phyloP scores from a whole-genome alignment of 2,797 vertebrate genomes.

The Sebastes steindachneri region DNA sequence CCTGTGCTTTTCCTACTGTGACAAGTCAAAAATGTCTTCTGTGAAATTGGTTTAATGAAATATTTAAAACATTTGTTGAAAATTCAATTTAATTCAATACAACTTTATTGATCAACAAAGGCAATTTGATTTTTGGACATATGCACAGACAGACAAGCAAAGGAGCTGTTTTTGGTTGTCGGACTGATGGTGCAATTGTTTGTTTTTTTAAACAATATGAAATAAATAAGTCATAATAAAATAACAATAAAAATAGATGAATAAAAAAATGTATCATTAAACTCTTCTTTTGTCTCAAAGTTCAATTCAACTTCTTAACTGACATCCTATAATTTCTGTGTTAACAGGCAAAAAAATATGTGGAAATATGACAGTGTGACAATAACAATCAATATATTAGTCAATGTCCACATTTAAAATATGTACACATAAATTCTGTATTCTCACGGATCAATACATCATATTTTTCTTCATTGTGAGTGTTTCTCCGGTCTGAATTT shows the following conservation, averaged over 20 bases:
- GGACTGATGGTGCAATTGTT: too few relatives aligned
- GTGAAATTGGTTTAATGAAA: background rate
- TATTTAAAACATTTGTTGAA: background rate
- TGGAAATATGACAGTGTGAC: background rate
- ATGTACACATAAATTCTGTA: background rate
- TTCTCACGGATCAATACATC: background rate
- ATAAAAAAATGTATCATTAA: background rate
- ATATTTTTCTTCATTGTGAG: background rate
- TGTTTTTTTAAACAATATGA: too few relatives aligned
- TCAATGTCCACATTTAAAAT: background rate
- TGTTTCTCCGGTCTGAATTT: background rate
- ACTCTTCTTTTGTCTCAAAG: background rate
- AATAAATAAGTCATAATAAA: too few relatives aligned
- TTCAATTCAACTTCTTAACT: background rate
- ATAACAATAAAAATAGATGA: too few relatives aligned
- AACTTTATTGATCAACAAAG: too few relatives aligned
- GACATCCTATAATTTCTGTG: background rate
- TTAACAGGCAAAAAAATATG: background rate
- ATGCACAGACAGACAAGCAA: too few relatives aligned
- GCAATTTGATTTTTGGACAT: too few relatives aligned
- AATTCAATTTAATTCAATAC: too few relatives aligned
- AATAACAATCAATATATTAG: background rate
- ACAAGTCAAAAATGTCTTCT: background rate
- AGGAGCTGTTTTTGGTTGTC: too few relatives aligned
- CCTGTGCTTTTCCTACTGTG: background rate